Base-by-base conservation (phyloP, 2,797 vertebrate species). In the Chelmon rostratus region DNA sequence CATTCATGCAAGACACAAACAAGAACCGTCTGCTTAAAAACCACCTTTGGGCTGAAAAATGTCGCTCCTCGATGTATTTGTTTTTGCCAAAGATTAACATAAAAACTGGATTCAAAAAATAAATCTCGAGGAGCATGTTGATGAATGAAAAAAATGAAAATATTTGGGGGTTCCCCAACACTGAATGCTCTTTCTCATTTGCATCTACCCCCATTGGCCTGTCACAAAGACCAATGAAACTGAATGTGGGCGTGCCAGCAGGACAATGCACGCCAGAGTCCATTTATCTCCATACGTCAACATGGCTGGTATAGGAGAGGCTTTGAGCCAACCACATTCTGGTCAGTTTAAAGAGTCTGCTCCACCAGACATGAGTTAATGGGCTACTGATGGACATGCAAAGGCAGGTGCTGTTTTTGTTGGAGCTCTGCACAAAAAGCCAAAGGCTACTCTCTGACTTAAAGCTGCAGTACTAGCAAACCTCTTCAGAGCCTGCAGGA, bases 201-300 rank as follows among this genome's bases (percentile, higher is more conserved):
- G 83, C 91, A 92, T 94, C 72, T 76, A 81, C 79, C 68, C 84
- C 83, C 84, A 81, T 72, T 73, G 76, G 84, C 69, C 78, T 88
- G 84, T 89, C 93, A 91, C 88, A 85, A 71, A 88, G 91, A 86
- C 78, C 93, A 91, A 88, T 93, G 90, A 86, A 86, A 89, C 53
- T 88, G 82, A 93, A 92, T 87, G 88, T 77, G 38, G 87, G 88
- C 75, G 77, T 93, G 92, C 90, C 82, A 58, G 79, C 56, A 73
- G 87, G 84, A 94, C 92, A 94, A 94, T 91, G 83, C 65, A 53
- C 85, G 77, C 83, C 59, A 62, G 82, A 92, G 85, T 93, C 91
- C 85, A 93, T 94, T 93, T 92, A 91, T 95, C 90, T 93, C 88
- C 84, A 94, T 92, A 92, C 84, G 76, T 94, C 90, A 93, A 89